Conservation (phyloP, 2,797 vertebrate genomes). For the Linurgus olivaceus region DNA sequence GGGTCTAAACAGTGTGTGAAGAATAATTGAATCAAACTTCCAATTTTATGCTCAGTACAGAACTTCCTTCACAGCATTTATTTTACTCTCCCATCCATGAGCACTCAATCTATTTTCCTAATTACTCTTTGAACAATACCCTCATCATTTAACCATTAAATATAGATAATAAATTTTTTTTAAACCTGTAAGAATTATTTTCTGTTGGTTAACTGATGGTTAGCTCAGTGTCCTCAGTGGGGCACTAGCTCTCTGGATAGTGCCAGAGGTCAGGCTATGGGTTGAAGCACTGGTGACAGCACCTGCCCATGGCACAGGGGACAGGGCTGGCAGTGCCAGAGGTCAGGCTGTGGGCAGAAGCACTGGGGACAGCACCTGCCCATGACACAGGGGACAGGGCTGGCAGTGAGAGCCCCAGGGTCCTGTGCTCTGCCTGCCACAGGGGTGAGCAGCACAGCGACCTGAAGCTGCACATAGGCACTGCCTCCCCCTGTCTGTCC, state of each 20-base stretch:
- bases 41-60: constrained; percentile 33
- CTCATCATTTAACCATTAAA: constrained; percentile 5
- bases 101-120: constrained; percentile 53
- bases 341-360: neutral
- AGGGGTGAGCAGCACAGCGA: no score
- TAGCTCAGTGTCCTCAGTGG: neutral
- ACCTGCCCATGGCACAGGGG: accelerated
- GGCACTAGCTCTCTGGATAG: accelerated
- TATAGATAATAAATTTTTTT: neutral
- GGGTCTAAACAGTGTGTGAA: constrained; percentile 48
- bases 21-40: constrained; percentile 67
- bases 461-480: no score
- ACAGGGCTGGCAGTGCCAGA: neutral
- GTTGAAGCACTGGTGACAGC: neutral
- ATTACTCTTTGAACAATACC: neutral
- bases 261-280: accelerated
- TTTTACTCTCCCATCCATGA: constrained; percentile 31
- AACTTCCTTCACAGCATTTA: constrained; percentile 31
- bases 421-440: no score
- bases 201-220: neutral
- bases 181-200: neutral
- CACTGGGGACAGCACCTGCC: neutral
- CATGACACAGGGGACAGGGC: neutral
- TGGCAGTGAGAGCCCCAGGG: neutral
- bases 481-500: no score